These are phyloP conservation scores for Echeneis naucrates DNA, from an alignment of 2,797 vertebrate species.

Conservation along the genomic window DNA sequence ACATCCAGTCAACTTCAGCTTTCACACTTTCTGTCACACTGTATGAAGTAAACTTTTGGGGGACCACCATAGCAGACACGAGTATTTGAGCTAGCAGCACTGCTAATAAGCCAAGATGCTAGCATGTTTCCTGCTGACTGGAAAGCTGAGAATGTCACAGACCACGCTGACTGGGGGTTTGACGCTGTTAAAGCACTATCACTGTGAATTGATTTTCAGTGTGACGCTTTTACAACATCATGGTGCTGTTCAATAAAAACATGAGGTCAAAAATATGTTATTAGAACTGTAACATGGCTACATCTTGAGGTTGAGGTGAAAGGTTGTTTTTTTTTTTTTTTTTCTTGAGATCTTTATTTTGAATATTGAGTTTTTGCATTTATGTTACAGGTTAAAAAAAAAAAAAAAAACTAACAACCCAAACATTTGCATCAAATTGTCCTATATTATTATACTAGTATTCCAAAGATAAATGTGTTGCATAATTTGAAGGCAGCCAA, in stretches of 20 bases:
- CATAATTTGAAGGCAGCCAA: not conserved
- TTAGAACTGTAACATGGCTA: no score
- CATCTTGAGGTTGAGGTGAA: no score
- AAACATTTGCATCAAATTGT: not conserved
- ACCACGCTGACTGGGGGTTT: not conserved
- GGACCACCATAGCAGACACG: not conserved
- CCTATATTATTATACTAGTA: not conserved
- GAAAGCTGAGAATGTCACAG: not conserved
- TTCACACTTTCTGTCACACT: not conserved
- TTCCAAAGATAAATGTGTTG: not conserved
- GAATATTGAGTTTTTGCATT: not conserved
- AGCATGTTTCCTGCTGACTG: not conserved
- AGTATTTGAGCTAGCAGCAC: not conserved
- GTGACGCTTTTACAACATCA: not conserved
- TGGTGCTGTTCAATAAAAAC: not conserved
- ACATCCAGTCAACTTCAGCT: not conserved
- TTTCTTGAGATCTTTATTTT: not conserved
- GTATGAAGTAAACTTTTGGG: not conserved
- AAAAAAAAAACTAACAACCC: no score
- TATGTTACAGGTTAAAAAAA: not conserved
- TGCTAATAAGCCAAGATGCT: not conserved
- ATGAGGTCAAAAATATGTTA: no score
- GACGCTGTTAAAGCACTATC: not conserved
- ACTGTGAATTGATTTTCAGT: not conserved
- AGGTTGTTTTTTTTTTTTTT: not conserved